A percentile compares a stretch with the other conserved stretches of the same genome.
Conservation (phyloP, 1,140 invertebrate genomes). For the Polypedilum vanderplanki region DNA sequence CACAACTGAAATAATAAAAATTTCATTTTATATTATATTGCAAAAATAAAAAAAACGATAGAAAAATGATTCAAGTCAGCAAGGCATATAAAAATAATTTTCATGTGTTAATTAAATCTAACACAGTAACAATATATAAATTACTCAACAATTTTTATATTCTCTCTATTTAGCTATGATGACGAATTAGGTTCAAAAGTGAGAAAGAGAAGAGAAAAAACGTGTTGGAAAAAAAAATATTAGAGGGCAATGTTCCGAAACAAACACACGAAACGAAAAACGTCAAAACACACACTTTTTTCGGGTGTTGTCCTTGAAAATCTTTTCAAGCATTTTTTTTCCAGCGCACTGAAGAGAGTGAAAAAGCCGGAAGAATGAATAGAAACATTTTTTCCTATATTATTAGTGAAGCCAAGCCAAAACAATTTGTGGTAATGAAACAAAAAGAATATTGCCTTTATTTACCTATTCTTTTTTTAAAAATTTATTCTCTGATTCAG, state of each 20-base stretch:
- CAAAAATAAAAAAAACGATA: too few species aligned
- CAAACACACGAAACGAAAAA: constrained; percentile 25
- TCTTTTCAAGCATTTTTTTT: background rate
- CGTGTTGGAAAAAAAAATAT: background rate
- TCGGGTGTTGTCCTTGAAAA: constrained; percentile 7
- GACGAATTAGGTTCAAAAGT: background rate
- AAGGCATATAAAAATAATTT: background rate
- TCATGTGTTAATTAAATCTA: background rate
- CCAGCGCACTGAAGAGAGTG: background rate
- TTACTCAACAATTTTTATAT: constrained; percentile 14
- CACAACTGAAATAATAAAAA: constrained; percentile 56
- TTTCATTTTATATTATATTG: too few species aligned
- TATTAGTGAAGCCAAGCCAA: background rate
- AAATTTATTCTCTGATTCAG: too few species aligned
- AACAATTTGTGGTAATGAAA: background rate
- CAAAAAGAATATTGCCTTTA: background rate
- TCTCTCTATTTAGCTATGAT: background rate
- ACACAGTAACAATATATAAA: constrained; percentile 2
- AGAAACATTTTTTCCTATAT: background rate
- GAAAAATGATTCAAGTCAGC: background rate
- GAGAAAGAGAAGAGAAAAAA: background rate
- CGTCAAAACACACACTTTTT: constrained; percentile 16
- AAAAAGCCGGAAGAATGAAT: constrained; percentile 26
- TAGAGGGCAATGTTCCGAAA: constrained; percentile 25
- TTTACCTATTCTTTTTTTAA: too few species aligned